Conservation (phyloP, 2,113 vertebrate species). For the Hiodon tergisus region DNA sequence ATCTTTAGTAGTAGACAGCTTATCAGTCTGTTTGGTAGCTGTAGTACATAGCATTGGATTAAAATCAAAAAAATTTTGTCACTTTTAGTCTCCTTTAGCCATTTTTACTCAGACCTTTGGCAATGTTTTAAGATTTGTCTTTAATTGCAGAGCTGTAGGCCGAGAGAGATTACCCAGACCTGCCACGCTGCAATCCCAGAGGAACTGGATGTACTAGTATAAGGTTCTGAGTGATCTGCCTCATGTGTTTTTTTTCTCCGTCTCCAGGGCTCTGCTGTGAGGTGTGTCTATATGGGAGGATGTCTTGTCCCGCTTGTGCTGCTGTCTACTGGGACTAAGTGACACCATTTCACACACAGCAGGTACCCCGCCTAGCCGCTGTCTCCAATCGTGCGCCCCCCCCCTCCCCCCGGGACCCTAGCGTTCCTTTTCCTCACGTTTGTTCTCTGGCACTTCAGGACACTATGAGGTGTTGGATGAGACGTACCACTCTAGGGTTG, state of each 20-base stretch:
- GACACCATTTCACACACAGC: slow-evolving; percentile 44
- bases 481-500: neutral
- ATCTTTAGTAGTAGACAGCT: too few species aligned
- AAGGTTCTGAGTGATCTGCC: neutral
- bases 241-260: slow-evolving; percentile 27
- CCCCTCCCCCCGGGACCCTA: slow-evolving; percentile 5
- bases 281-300: slow-evolving; percentile 43
- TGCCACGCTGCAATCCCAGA: neutral
- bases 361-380: slow-evolving; percentile 47
- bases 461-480: too few species aligned
- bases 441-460: slow-evolving; percentile 6
- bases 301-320: slow-evolving; percentile 44
- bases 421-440: slow-evolving; percentile 2
- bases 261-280: slow-evolving; percentile 45
- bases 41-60: too few species aligned
- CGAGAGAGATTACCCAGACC: neutral
- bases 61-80: too few species aligned
- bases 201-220: neutral
- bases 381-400: slow-evolving; percentile 15
- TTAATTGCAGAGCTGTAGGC: too few species aligned
- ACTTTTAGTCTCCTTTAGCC: too few species aligned
- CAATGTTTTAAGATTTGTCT: too few species aligned
- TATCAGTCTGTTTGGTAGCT: too few species aligned
- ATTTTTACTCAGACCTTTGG: too few species aligned
- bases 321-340: slow-evolving; percentile 51